Percentiles rank a stretch among this genome's conserved stretches.
Evolutionary conservation across 53 echinoderm and acorn worm species (phyloP).

Genomic region (Temnopleurus reevesii): DNA sequence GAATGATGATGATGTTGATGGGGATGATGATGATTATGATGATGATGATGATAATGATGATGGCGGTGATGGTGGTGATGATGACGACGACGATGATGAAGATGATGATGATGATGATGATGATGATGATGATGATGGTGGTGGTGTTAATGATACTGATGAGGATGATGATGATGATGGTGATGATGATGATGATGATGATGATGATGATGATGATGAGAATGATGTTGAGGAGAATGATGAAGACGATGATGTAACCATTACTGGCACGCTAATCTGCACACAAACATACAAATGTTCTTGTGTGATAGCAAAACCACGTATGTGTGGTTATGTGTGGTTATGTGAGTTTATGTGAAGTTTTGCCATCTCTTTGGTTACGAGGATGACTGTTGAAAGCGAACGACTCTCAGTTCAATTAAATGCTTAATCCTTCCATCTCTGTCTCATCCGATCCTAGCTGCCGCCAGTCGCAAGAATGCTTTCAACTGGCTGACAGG

Average conservation of each 20-base stretch:
- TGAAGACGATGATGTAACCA: neutral
- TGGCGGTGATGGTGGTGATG: too few relatives aligned
- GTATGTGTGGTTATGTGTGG: too few relatives aligned
- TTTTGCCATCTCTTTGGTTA: too few relatives aligned
- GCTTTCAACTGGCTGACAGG: constrained; percentile 99
- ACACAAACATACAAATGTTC: too few relatives aligned
- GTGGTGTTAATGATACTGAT: neutral
- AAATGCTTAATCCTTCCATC: neutral
- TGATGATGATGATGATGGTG: neutral
- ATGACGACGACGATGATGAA: neutral
- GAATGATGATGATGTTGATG: too few relatives aligned
- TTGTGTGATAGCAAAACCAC: too few relatives aligned
- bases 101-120: neutral
- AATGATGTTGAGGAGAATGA: neutral
- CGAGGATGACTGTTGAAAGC: too few relatives aligned
- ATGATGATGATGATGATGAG: neutral
- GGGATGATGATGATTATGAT: neutral
- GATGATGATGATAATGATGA: neutral
- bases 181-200: neutral
- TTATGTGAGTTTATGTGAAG: too few relatives aligned
- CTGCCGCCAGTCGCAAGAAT: constrained; percentile 78
- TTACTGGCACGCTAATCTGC: too few relatives aligned
- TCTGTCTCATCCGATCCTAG: constrained; percentile 47
- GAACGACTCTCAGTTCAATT: neutral
- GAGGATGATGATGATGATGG: neutral